Conservation (phyloP, 2,888 invertebrate species). For the Aspidapion aeneum region DNA sequence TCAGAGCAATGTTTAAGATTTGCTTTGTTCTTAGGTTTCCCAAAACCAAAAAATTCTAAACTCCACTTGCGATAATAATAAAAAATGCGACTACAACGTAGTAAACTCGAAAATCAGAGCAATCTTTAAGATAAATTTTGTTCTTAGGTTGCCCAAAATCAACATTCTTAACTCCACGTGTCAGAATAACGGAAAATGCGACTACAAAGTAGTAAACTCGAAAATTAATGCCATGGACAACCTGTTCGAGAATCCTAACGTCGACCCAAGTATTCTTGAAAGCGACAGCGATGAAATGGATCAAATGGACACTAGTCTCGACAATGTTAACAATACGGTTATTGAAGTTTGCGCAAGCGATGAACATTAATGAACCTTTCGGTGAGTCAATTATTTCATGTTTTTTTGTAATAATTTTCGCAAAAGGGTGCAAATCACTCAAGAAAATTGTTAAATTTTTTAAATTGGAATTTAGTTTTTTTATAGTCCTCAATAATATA, state of each 20-base stretch:
- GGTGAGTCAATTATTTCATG: no score
- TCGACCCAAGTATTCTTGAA: slow-evolving; percentile 35
- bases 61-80: slow-evolving; percentile 37
- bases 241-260: slow-evolving; percentile 38
- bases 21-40: no score
- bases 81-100: slow-evolving; percentile 41
- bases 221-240: slow-evolving; percentile 39
- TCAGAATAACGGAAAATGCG: slow-evolving; percentile 38
- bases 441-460: no score
- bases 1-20: slow-evolving; percentile 39
- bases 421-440: no score
- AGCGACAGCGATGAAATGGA: slow-evolving; percentile 34
- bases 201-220: slow-evolving; percentile 39
- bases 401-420: no score
- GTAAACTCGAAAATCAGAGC: slow-evolving; percentile 38
- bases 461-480: no score
- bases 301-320: slow-evolving; percentile 21
- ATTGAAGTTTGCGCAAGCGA: not conserved
- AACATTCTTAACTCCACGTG: slow-evolving; percentile 34
- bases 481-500: no score
- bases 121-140: no score
- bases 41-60: slow-evolving; percentile 29
- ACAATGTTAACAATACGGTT: slow-evolving; percentile 18
- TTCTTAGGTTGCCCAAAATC: slow-evolving; percentile 40
- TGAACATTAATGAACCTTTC: no score